phyloP scores from a whole-genome alignment of 2,113 vertebrate genomes.

The Stegastes partitus region DNA sequence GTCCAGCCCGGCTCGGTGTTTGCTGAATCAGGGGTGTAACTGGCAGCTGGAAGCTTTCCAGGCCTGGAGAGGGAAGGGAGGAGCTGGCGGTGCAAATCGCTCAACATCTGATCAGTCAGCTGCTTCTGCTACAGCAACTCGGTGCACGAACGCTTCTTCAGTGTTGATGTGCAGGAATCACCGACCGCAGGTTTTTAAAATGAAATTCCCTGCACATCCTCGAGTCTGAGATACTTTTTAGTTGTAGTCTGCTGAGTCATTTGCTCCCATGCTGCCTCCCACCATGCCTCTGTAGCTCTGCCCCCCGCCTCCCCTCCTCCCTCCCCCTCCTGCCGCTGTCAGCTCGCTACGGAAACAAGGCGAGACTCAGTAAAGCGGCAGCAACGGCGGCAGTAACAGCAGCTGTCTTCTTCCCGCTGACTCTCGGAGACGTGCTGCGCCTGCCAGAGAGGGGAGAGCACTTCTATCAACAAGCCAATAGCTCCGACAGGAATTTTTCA shows the following conservation, averaged over 20 bases:
- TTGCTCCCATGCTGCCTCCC: constrained; percentile 67
- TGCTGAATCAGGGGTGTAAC: constrained; percentile 91
- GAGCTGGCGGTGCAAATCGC: constrained; percentile 85
- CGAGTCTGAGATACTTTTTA: constrained; percentile 23
- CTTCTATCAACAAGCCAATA: constrained; percentile 74
- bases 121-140: constrained; percentile 65
- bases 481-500: constrained; percentile 82
- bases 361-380: constrained; percentile 49
- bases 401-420: constrained; percentile 51
- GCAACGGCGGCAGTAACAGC: constrained; percentile 36
- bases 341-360: constrained; percentile 70
- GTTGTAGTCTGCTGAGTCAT: constrained; percentile 75
- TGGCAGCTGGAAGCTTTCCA: constrained; percentile 91
- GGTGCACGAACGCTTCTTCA: constrained; percentile 55
- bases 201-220: constrained; percentile 7
- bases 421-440: constrained; percentile 53
- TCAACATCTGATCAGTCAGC: constrained; percentile 85
- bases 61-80: constrained; percentile 83
- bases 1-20: constrained; percentile 77
- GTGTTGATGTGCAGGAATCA: not conserved
- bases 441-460: constrained; percentile 61
- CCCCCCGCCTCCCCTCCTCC: constrained; percentile 43
- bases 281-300: constrained; percentile 55
- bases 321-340: constrained; percentile 44
- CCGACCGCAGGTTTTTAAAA: constrained; percentile 1